A percentile compares a stretch with the other conserved stretches of the same genome.
Conservation (phyloP, 2,797 vertebrate species). For the Syndactyla subalaris region DNA sequence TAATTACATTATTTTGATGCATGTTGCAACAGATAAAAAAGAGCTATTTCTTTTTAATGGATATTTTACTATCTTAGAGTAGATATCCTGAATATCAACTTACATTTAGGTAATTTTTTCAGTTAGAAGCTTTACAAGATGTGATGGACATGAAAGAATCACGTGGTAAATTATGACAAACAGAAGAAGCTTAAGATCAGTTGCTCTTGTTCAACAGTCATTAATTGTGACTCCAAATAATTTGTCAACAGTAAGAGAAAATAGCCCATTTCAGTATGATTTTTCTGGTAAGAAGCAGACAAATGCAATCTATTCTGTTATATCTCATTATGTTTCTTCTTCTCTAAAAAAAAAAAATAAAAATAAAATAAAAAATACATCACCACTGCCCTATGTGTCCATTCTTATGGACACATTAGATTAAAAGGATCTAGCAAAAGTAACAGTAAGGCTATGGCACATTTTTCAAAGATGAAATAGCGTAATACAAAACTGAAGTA, state of each 20-base stretch:
- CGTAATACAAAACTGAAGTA: not conserved
- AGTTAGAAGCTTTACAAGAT: not conserved
- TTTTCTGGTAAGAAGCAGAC: not conserved
- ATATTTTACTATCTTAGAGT: not conserved
- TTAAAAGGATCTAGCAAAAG: not conserved
- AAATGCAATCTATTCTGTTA: not conserved
- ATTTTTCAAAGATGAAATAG: not conserved
- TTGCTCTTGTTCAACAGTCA: not conserved
- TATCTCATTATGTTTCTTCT: not conserved
- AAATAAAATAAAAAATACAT: not conserved
- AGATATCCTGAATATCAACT: not conserved
- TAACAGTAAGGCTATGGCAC: not conserved
- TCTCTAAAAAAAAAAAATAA: not conserved
- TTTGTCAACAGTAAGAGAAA: not conserved
- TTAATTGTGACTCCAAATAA: not conserved
- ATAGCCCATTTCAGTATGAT: not conserved
- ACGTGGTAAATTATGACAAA: not conserved
- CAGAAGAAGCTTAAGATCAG: not conserved
- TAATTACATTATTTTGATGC: conserved; percentile 6
- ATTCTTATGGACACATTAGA: not conserved
- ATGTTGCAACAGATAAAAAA: not conserved
- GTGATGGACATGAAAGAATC: not conserved
- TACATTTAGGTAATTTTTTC: not conserved
- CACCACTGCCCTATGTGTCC: not conserved
- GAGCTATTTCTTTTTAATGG: not conserved